Conservation (phyloP, 2,113 vertebrate species). For the Clarias batrachus region DNA sequence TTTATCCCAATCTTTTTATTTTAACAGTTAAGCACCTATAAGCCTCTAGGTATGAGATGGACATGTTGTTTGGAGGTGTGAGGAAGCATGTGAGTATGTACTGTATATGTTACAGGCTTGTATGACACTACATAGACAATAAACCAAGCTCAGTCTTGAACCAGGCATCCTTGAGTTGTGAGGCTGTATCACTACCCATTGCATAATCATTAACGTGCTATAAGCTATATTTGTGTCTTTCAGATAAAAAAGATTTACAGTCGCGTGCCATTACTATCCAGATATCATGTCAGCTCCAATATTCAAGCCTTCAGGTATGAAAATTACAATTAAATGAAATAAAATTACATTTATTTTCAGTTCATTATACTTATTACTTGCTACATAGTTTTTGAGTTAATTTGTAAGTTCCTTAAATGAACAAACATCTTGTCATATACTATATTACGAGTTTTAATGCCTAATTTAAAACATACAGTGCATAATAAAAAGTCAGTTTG, state of each 20-base stretch:
- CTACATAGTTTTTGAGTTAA: neutral
- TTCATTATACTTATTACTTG: neutral
- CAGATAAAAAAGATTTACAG: slow-evolving; percentile 70
- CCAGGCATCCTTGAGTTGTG: neutral
- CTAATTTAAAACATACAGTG: neutral
- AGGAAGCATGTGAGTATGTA: too few relatives aligned
- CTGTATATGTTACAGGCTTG: too few relatives aligned
- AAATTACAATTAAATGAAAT: too few relatives aligned
- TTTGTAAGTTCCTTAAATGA: neutral
- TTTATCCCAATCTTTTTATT: neutral
- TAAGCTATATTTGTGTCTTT: slow-evolving; percentile 45
- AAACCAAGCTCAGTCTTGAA: neutral
- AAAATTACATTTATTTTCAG: too few relatives aligned
- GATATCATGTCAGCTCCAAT: slow-evolving; percentile 56
- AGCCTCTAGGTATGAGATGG: neutral
- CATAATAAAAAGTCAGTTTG: neutral
- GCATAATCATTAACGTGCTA: neutral
- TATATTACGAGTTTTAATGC: neutral
- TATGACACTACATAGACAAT: neutral
- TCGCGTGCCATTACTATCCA: slow-evolving; percentile 53
- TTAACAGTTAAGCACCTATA: neutral
- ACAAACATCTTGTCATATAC: neutral
- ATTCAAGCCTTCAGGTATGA: slow-evolving; percentile 75
- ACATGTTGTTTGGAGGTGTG: neutral
- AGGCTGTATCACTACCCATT: neutral